Evolutionary conservation across 2,113 vertebrate genomes (phyloP).

Genomic region (Anarrhichthys ocellatus): DNA sequence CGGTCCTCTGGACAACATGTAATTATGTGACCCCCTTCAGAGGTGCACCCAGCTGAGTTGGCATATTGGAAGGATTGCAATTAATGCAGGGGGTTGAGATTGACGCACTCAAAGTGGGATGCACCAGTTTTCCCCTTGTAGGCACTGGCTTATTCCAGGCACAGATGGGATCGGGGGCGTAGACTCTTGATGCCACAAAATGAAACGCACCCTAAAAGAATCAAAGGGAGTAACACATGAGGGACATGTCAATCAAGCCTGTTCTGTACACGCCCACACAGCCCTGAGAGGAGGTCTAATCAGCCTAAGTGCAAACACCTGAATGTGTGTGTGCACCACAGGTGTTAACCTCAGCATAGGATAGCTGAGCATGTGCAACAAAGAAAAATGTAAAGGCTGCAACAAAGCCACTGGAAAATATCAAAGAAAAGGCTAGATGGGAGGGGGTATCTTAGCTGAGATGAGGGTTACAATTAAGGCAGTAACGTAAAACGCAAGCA

Average conservation of each 20-base stretch:
- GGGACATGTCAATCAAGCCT: background rate
- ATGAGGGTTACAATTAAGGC: background rate
- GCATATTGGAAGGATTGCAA: background rate
- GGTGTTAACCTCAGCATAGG: background rate
- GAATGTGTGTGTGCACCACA: background rate
- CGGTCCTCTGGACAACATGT: constrained; percentile 15
- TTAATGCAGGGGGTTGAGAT: background rate
- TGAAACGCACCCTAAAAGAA: background rate
- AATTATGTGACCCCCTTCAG: constrained; percentile 26
- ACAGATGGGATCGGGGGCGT: background rate
- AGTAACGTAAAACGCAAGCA: background rate
- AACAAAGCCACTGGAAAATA: background rate
- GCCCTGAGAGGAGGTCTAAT: constrained; percentile 1
- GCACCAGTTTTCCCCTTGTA: background rate
- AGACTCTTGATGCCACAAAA: background rate
- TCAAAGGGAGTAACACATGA: background rate
- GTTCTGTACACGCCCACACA: background rate
- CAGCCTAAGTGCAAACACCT: constrained; percentile 24
- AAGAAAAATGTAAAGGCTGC: background rate
- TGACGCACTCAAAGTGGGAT: background rate
- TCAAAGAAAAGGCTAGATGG: background rate
- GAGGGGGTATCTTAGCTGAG: background rate
- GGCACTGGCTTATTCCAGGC: background rate
- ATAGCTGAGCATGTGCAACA: too few relatives aligned
- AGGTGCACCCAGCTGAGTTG: constrained; percentile 8